Evolutionary conservation across 2,888 invertebrate species (phyloP), one percentile per base, ranked within the genome.

Genomic region (Diogma glabrata): DNA sequence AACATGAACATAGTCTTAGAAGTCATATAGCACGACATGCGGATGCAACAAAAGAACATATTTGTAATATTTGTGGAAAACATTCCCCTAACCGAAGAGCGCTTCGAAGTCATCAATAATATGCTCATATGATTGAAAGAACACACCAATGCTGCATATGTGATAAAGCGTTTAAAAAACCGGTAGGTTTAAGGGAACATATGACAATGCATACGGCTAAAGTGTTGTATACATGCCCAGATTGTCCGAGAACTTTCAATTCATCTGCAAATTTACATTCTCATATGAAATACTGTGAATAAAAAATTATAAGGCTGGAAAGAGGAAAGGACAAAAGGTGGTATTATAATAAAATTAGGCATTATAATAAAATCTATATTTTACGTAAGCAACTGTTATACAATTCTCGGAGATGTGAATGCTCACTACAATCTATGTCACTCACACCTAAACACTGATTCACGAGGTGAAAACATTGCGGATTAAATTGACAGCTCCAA

Each of bases 261-360:
- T 69, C 69, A 5, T 66, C 66, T 59, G 68, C 67, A 3, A 70
- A 70, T 53, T 66, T 68, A 63, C 67, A 70, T 55, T 63, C 67
- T 2, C 70, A 70, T 57, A n/a, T n/a, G n/a, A n/a, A n/a, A n/a
- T n/a, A n/a, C n/a, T n/a, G n/a, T n/a, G n/a, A n/a, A n/a, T n/a
- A n/a, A n/a, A n/a, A n/a, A n/a, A n/a, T n/a, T n/a, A n/a, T n/a
- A n/a, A n/a, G n/a, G n/a, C n/a, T n/a, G n/a, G n/a, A n/a, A n/a
- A n/a, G n/a, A n/a, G n/a, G n/a, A n/a, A n/a, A n/a, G n/a, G n/a
- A n/a, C n/a, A n/a, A n/a, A n/a, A n/a, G n/a, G n/a, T n/a, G n/a
- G n/a, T n/a, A n/a, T n/a, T n/a, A n/a, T n/a, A n/a, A n/a, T n/a
- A n/a, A n/a, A n/a, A n/a, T n/a, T n/a, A n/a, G n/a, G n/a, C n/a